These are phyloP conservation scores for Aleiodes sp. DNA, from an alignment of 1,140 invertebrate genomes.

Conservation along the genomic window DNA sequence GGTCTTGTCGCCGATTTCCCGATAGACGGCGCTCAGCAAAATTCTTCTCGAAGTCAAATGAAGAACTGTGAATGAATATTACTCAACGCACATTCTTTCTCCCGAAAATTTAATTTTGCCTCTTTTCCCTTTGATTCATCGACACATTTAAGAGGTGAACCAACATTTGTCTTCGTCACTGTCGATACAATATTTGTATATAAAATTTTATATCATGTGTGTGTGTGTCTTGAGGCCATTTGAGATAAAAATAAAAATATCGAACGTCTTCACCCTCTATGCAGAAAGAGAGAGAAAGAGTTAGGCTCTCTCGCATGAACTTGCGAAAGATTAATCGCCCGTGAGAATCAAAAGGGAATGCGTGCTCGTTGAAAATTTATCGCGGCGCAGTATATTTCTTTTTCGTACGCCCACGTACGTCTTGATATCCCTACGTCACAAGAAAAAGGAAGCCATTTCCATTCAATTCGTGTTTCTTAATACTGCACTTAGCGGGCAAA, in stretches of 20 bases:
- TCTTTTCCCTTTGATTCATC: no score
- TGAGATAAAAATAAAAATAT: conserved; percentile 26
- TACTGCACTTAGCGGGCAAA: no score
- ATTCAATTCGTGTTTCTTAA: background rate
- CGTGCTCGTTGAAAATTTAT: conserved; percentile 39
- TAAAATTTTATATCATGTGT: background rate
- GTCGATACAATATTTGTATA: no score
- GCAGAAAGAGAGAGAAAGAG: no score
- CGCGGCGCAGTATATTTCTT: conserved; percentile 37
- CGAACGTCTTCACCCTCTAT: conserved; percentile 33
- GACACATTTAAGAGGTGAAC: no score
- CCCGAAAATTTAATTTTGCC: no score
- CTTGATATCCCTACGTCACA: conserved; percentile 37
- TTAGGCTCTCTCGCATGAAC: conserved; percentile 16
- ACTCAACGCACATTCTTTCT: no score
- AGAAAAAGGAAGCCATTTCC: conserved; percentile 24
- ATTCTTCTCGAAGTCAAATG: no score
- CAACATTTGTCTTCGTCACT: no score
- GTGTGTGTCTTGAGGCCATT: background rate
- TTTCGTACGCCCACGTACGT: conserved; percentile 35
- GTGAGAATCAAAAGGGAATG: conserved; percentile 37
- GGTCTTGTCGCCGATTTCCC: no score
- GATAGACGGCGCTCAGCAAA: no score
- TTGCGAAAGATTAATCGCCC: conserved; percentile 32
- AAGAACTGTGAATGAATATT: no score